Conservation (phyloP, 1,140 invertebrate genomes). For the honey bee (Apis mellifera) region Amel_HAv3.1 CM009940.2:4373001-4373500, state of each 20-base stretch:
- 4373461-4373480: constrained; percentile 31
- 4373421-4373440: neutral
- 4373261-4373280: constrained; percentile 69
- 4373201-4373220: too few species aligned
- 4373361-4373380: constrained; percentile 9
- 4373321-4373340: constrained; percentile 33
- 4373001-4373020: too few species aligned
- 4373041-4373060: too few species aligned
- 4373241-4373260: constrained; percentile 71
- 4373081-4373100: too few species aligned
- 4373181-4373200: too few species aligned
- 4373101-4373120: too few species aligned
- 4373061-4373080: too few species aligned
- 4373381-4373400: constrained; percentile 13
- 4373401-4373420: neutral
- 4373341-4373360: neutral
- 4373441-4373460: constrained; percentile 24
- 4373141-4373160: too few species aligned
- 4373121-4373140: too few species aligned
- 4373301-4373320: constrained; percentile 49
- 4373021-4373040: too few species aligned
- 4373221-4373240: constrained; percentile 14
- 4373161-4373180: too few species aligned
- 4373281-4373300: constrained; percentile 49
- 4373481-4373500: constrained; percentile 11